Evolutionary conservation across 2,888 invertebrate genomes (phyloP), one percentile per base, ranked within the genome.

Genomic region (Dusona sp.): DNA sequence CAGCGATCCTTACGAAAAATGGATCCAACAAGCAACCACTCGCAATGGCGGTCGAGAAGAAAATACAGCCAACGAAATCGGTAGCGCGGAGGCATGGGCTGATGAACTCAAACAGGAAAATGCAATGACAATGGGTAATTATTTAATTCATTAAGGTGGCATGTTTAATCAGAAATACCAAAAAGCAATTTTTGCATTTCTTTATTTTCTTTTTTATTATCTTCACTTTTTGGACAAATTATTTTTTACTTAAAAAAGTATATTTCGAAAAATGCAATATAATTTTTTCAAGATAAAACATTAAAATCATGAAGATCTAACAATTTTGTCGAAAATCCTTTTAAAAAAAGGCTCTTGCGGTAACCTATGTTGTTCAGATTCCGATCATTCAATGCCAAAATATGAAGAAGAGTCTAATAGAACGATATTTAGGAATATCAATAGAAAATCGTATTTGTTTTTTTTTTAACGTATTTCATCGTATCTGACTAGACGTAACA

Each of bases 1-100:
- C 38, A 86, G 92, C 87, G 89, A 86, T 92, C 94, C 94, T 93
- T 94, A 94, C 3, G 91, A 94, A 57, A 93, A 94, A 36, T 95
- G 95, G 95, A 92, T 93, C 33, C 92, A 95, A 84, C 94, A 95
- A 90, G 95, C 94, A 89, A 89, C 94, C 51, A 92, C 93, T 68
- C 92, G 93, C 84, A 91, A 94, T 36, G 86, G 86, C 13, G 72
- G 89, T 25, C 86, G 91, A 9, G 91, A 89, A 72, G 88, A 88
- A 65, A 85, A 90, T 42, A 90, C n/a, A 11, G 19, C 93, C 36
- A 91, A 92, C 82, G 92, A 92, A 82, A 82, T 91, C 68, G 91
- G 90, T 29, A 90, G 87, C 22, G 92, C 93, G 54, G 93, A 92
- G 29, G 90, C 88, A 79, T 94, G 94, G 94, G 91, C 93, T 57